Evolutionary conservation across 2,888 invertebrate species (phyloP).

Genomic region (Calameuta pallipes): DNA sequence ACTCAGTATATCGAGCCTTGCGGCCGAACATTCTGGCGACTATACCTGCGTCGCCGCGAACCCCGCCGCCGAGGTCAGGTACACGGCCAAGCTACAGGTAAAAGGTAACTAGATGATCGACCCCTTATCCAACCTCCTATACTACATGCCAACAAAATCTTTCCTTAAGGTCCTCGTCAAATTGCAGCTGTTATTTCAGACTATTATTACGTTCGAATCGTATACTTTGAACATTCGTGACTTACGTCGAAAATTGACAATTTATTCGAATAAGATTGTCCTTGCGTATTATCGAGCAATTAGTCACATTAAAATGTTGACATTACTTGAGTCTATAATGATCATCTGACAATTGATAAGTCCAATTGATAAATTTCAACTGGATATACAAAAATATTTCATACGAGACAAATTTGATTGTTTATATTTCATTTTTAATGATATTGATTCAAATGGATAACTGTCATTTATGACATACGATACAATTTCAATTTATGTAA

Average conservation of each 20-base stretch:
- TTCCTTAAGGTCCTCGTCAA: not conserved
- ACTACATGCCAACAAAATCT: not conserved
- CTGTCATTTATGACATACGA: too few species aligned
- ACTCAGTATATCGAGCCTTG: conserved; percentile 81
- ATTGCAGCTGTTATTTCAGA: not conserved
- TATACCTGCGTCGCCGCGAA: conserved; percentile 84
- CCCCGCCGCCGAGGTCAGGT: conserved; percentile 82
- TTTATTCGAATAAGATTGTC: not conserved
- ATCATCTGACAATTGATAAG: not conserved
- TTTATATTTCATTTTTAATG: not conserved
- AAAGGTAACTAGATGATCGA: conserved; percentile 76
- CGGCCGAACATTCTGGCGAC: conserved; percentile 80
- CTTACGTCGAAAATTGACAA: not conserved
- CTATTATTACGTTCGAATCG: not conserved
- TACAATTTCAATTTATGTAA: not conserved
- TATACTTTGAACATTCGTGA: not conserved
- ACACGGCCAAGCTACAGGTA: conserved; percentile 83
- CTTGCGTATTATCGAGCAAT: not conserved
- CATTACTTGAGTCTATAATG: not conserved
- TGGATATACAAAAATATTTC: not conserved
- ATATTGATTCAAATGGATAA: not conserved
- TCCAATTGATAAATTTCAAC: not conserved
- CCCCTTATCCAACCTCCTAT: conserved; percentile 19
- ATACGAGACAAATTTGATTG: not conserved
- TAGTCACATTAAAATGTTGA: not conserved